Evolutionary conservation across 2,797 vertebrate species (phyloP), one percentile per base, ranked within the genome.

Genomic region (Sarcoramphus papa): DNA sequence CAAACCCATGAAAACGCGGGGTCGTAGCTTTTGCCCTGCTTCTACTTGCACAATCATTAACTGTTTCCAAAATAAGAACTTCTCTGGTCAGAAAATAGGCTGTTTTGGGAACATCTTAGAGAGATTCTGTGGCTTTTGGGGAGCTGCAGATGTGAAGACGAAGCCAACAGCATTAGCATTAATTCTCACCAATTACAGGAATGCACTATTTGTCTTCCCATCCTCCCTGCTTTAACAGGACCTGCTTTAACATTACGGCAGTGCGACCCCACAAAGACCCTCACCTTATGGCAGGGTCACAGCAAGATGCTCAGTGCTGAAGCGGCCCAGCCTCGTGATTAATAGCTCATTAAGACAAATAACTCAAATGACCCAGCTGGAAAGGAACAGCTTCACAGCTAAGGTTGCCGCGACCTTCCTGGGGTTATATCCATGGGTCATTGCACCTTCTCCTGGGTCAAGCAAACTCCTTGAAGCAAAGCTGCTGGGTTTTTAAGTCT

Each of bases 1-100:
- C 15, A 18, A 82, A 18, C 3, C 1, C 0, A 4, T 2, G 22
- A 16, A n/a, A 37, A n/a, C 0, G 1, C 5, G 11, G 1, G 15
- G 27, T 25, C 0, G 5, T 7, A 10, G 45, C n/a, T 77, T 43
- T 56, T n/a, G 30, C 12, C 27, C 7, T 18, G 27, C 59, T 59
- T 37, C 59, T 62, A 9, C 43, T n/a, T 30, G 53, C 3, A 4
- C 28, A 7, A 4, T 12, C 2, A 0, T n/a, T 35, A 24, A 23
- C 12, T 3, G 8, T 65, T 63, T 43, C 60, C 31, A 2, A 21
- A 18, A 0, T 6, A 11, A 47, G 41, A 62, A 28, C 22, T 35
- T 19, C 37, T 37, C n/a, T 14, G 40, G 18, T 18, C 8, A 9
- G 45, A 45, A 63, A 69, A 56, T 0, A 8, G 20, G 43, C 37